A percentile compares a stretch with the other conserved stretches of the same genome.
Evolutionary conservation across 1,140 invertebrate genomes (phyloP).

Genomic region (Panagrolaimus sp.): DNA sequence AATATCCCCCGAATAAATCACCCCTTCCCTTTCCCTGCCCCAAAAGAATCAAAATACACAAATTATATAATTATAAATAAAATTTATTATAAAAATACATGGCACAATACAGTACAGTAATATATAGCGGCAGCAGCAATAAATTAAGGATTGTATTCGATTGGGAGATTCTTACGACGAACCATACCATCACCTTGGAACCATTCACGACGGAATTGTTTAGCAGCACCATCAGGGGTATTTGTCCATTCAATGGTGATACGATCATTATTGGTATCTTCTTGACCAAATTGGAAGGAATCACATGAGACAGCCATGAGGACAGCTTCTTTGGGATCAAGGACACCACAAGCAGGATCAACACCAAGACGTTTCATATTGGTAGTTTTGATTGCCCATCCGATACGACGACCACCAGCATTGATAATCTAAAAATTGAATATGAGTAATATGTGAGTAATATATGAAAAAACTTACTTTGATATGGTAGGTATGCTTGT

Average conservation of each 20-base stretch:
- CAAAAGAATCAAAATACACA: too few relatives aligned
- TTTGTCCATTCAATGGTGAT: constrained; percentile 50
- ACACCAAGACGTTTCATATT: constrained; percentile 32
- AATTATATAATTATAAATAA: too few relatives aligned
- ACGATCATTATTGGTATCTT: constrained; percentile 49
- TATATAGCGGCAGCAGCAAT: too few relatives aligned
- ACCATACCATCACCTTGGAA: constrained; percentile 49
- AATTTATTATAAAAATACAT: too few relatives aligned
- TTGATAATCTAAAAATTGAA: constrained; percentile 35
- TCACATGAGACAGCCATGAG: constrained; percentile 39
- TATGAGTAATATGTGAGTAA: too few relatives aligned
- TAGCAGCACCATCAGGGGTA: constrained; percentile 42
- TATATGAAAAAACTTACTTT: too few relatives aligned
- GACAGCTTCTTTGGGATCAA: constrained; percentile 42
- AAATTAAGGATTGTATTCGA: constrained; percentile 44
- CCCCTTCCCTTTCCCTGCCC: too few relatives aligned
- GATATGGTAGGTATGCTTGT: too few relatives aligned
- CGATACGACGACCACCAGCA: constrained; percentile 38
- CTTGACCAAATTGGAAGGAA: constrained; percentile 22
- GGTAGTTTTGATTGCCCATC: constrained; percentile 48
- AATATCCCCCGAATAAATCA: too few relatives aligned
- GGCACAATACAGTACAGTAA: too few relatives aligned
- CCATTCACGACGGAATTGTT: constrained; percentile 43
- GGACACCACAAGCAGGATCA: constrained; percentile 37
- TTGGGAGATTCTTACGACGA: constrained; percentile 46